Base-by-base conservation (phyloP, 2,888 invertebrate species). In the Acanthosoma haemorrhoidale region DNA sequence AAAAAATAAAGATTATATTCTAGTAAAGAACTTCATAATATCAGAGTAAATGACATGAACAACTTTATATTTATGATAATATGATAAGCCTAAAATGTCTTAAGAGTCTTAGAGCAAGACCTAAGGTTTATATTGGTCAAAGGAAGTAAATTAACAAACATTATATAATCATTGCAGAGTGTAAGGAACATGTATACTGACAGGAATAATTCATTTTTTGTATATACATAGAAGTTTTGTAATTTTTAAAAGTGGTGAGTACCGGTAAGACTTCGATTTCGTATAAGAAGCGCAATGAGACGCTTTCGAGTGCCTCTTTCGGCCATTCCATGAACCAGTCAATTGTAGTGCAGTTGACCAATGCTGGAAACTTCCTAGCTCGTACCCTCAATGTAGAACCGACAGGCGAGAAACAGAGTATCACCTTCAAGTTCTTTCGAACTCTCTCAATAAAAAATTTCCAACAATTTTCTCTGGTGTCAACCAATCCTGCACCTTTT, bases 291-390 rank as follows among this genome's bases (percentile, higher is more conserved):
- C 90, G 83, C 74, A 84, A 84, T 11, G 95, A 94, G 1, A 97
- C 96, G 36, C 94, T 94, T 73, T 90, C 86, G 76, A 97, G 82
- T 32, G 96, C 96, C 78, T 94, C 91, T 77, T 87, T 86, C 0
- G 96, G 96, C 96, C 96, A 97, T 78, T 95, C 93, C 79, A 96
- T 95, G 81, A 96, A 96, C 96, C 96, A 96, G 80, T 96, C 90
- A 74, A 96, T 95, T 15, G 92, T 87, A 0, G 95, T 93, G 78
- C 94, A 94, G 82, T 92, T 96, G 15, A 94, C 91, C 34, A 97
- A 82, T 0, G 96, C 94, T 0, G 96, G 96, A 82, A 97, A 97
- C 80, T 96, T 94, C 68, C 96, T 85, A 4, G 92, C 90, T 69
- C 96, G 85, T 15, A 94, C 83, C 66, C 96, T 83, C 15, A 97